These are phyloP conservation scores for Oncorhynchus tshawytscha DNA, from an alignment of 2,113 vertebrate species.

Conservation along the genomic window DNA sequence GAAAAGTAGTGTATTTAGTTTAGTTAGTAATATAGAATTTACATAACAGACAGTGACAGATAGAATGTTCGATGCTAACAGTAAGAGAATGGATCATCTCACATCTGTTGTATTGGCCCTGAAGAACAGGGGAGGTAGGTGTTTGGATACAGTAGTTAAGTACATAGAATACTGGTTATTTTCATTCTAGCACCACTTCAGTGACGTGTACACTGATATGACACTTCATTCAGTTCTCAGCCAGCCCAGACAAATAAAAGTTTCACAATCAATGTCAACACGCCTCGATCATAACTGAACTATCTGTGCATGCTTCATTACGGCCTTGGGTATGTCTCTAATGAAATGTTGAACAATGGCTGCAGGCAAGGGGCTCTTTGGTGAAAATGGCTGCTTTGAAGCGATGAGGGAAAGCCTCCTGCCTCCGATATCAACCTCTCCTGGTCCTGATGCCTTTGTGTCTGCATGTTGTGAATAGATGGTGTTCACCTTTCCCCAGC, in stretches of 20 bases:
- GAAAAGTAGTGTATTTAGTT: too few relatives aligned
- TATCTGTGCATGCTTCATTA: constrained; percentile 53
- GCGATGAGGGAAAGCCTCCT: too few relatives aligned
- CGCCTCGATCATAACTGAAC: constrained; percentile 57
- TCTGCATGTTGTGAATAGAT: too few relatives aligned
- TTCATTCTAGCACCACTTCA: constrained; percentile 46
- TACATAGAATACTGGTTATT: constrained; percentile 26
- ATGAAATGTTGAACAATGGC: constrained; percentile 55
- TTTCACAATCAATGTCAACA: constrained; percentile 60
- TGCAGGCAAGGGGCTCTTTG: constrained; percentile 52
- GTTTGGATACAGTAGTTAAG: not conserved
- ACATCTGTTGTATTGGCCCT: not conserved
- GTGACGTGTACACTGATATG: constrained; percentile 41
- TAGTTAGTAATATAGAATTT: not conserved
- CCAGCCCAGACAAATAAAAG: constrained; percentile 55
- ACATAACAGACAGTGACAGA: not conserved
- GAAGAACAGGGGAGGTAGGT: not conserved
- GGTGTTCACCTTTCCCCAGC: not conserved
- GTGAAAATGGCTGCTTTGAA: constrained; percentile 45
- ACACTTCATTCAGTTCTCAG: constrained; percentile 39
- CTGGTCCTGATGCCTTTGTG: too few relatives aligned
- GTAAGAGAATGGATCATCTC: not conserved
- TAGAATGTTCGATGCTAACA: too few relatives aligned
- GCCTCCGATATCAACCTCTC: too few relatives aligned
- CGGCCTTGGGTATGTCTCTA: constrained; percentile 65